phyloP scores from a whole-genome alignment of 35 echinoderm and acorn worm genomes.

The Holothuria glaberrima region DNA sequence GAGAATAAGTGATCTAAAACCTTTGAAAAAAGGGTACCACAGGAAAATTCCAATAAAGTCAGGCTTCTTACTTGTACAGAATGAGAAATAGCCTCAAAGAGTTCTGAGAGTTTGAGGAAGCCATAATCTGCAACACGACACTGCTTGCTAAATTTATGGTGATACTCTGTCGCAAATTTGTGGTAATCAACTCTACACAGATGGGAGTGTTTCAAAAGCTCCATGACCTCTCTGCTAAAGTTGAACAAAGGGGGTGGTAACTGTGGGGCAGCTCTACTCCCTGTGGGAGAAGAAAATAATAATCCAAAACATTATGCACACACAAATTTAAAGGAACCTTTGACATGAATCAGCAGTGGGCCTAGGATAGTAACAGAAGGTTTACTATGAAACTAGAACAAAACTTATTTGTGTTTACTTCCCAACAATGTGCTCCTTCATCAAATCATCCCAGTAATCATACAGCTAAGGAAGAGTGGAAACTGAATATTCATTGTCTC shows the following conservation, averaged over 20 bases:
- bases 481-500: no score
- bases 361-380: no score
- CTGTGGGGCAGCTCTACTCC: conserved; percentile 62
- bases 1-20: no score
- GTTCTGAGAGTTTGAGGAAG: conserved; percentile 88
- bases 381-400: no score
- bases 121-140: conserved; percentile 96
- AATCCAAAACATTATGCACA: background rate
- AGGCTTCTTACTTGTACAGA: conserved; percentile 68
- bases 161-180: conserved; percentile 92
- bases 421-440: no score
- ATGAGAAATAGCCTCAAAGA: conserved; percentile 93
- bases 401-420: no score
- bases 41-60: background rate
- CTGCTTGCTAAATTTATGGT: conserved; percentile 94
- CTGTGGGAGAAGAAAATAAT: background rate
- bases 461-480: no score
- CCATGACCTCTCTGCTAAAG: conserved; percentile 94
- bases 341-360: no score
- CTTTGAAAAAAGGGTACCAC: no score
- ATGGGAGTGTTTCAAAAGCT: conserved; percentile 85
- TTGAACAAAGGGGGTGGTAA: conserved; percentile 81
- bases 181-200: conserved; percentile 77
- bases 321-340: no score
- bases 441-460: no score